Base-by-base conservation (phyloP, 2,113 vertebrate genomes). In the Neomonachus schauinslandi region DNA sequence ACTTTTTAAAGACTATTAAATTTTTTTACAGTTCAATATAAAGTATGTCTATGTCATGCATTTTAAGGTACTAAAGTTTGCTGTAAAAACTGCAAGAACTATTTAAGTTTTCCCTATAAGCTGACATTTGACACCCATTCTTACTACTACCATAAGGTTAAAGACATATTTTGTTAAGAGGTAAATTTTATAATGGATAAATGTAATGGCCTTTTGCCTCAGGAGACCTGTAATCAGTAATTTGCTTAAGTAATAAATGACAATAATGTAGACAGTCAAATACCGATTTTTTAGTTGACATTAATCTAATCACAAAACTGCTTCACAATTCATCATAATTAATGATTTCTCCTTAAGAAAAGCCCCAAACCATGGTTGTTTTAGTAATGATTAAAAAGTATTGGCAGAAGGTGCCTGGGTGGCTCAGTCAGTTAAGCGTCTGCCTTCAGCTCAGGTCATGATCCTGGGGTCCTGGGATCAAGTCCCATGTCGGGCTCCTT, bases 251-350 rank as follows among this genome's bases (percentile, higher is more conserved):
- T 49, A 92, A 55, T 92, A 96, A 72, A 53, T 94, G 39, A 95
- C 89, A 95, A 97, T 94, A 19, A 92, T 67, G 67, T 42, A 95
- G 26, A 72, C 71, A 49, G 74, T 88, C 61, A 94, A 92, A 92
- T 57, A 79, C 67, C 93, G 80, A 0, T 63, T 49, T 72, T 84
- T 88, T 39, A 87, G 81, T 55, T 77, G 63, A 69, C 55, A 84
- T 91, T 67, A 93, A 69, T 87, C 77, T 63, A 94, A 92, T 87
- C 46, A 95, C 46, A 98, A 95, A 96, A 65, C 31, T 55, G 90
- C n/a, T 77, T 71, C 16, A 86, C 24, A 82, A 92, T 90, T 91
- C 49, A 96, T 90, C 67, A 88, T 94, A 96, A 96, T 63, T 94
- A 83, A 90, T 74, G 59, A 94, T 59, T 67, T 94, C n/a, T 59